A percentile compares a stretch with the other conserved stretches of the same genome.
Evolutionary conservation across 2,113 vertebrate species (phyloP).

Genomic region (Burhinus oedicnemus): DNA sequence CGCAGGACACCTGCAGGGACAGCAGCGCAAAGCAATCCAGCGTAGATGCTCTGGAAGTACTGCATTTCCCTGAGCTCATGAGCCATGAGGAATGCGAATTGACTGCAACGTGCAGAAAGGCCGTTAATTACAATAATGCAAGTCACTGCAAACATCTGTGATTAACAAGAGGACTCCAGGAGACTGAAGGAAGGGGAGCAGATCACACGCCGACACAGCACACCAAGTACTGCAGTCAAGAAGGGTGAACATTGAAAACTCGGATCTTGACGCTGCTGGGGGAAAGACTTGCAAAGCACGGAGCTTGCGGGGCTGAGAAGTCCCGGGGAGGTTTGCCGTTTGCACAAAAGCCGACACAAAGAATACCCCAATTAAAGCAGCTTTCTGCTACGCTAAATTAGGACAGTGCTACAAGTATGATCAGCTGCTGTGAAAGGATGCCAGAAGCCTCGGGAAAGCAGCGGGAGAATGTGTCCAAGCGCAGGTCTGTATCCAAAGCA

Average conservation of each 20-base stretch:
- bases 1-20: background rate
- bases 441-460: background rate
- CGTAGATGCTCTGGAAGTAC: background rate
- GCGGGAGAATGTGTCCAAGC: rapidly evolving
- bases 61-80: background rate
- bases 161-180: background rate
- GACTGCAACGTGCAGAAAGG: background rate
- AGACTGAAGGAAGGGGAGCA: background rate
- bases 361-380: background rate
- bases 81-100: background rate
- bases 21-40: rapidly evolving
- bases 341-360: background rate
- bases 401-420: background rate
- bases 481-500: background rate
- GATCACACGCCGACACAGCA: background rate
- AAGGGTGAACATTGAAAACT: rapidly evolving
- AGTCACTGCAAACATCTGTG: background rate
- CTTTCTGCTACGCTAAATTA: background rate
- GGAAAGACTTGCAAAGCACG: background rate
- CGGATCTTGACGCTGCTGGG: rapidly evolving
- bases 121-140: background rate
- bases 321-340: background rate
- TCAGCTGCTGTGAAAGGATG: background rate
- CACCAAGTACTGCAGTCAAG: rapidly evolving
- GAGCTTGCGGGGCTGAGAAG: background rate